These are phyloP conservation scores for Cephus nigrinus DNA, from an alignment of 2,888 invertebrate genomes.

Conservation along the genomic window DNA sequence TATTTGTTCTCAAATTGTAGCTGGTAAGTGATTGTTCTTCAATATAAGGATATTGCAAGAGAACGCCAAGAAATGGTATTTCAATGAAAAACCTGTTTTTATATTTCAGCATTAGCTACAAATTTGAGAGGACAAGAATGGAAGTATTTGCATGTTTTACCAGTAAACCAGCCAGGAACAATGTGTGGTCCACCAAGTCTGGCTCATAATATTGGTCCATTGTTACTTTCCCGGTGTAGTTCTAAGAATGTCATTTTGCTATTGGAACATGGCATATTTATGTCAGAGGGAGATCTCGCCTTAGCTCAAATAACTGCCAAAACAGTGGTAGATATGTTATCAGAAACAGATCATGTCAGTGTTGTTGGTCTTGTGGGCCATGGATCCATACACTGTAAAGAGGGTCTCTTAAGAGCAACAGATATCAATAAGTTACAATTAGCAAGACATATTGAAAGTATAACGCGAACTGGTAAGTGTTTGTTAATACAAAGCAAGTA, in stretches of 20 bases:
- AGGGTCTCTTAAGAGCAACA: conserved; percentile 53
- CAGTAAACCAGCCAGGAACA: conserved; percentile 50
- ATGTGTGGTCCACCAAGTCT: conserved; percentile 61
- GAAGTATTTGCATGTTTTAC: conserved; percentile 59
- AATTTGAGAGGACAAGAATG: conserved; percentile 51
- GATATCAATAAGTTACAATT: conserved; percentile 61
- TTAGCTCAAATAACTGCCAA: conserved; percentile 59
- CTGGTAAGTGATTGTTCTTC: conserved; percentile 38
- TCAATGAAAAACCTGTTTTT: background rate
- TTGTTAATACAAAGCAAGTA: background rate
- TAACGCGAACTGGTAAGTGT: conserved; percentile 46
- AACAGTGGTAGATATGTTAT: conserved; percentile 59
- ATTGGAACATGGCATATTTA: conserved; percentile 55
- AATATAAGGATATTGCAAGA: background rate
- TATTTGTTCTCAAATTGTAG: conserved; percentile 52
- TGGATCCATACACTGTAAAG: conserved; percentile 47
- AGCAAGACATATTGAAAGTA: conserved; percentile 52
- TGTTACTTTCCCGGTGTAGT: conserved; percentile 57
- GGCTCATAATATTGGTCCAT: conserved; percentile 57
- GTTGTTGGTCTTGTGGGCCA: conserved; percentile 53
- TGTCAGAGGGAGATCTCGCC: conserved; percentile 59
- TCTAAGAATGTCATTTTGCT: conserved; percentile 58
- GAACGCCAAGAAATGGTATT: background rate
- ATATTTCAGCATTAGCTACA: conserved; percentile 44
- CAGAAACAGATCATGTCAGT: conserved; percentile 57